These are phyloP conservation scores for Poliocrania exsul DNA, from an alignment of 2,797 vertebrate genomes.

Conservation along the genomic window DNA sequence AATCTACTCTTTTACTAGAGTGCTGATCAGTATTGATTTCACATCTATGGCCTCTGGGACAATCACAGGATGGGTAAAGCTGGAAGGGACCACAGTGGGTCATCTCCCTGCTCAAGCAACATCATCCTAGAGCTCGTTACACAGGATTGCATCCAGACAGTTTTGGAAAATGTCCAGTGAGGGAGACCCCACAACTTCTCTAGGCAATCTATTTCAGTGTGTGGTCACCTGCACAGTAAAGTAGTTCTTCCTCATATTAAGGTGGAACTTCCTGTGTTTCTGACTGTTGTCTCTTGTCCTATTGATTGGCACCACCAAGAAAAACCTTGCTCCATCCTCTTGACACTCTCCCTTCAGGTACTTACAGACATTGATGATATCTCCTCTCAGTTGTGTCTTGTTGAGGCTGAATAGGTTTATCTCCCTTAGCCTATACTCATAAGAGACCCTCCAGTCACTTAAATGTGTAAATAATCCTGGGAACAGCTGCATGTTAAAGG, in stretches of 20 bases:
- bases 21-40: neutral
- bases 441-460: accelerated
- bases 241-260: neutral
- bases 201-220: neutral
- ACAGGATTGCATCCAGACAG: neutral
- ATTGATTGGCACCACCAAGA: neutral
- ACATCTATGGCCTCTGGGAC: neutral
- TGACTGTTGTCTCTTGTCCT: neutral
- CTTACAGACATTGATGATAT: neutral
- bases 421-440: neutral
- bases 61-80: neutral
- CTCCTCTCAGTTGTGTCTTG: neutral
- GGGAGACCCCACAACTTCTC: neutral
- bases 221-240: neutral
- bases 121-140: neutral
- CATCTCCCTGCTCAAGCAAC: too few relatives aligned
- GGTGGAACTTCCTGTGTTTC: neutral
- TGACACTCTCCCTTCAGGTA: neutral
- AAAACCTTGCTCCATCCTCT: neutral
- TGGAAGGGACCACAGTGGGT: neutral
- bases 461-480: neutral
- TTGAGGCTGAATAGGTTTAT: neutral
- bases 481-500: neutral
- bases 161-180: neutral
- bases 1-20: neutral